phyloP scores from a whole-genome alignment of 2,888 invertebrate genomes.

The Mimumesa dahlbomi region DNA sequence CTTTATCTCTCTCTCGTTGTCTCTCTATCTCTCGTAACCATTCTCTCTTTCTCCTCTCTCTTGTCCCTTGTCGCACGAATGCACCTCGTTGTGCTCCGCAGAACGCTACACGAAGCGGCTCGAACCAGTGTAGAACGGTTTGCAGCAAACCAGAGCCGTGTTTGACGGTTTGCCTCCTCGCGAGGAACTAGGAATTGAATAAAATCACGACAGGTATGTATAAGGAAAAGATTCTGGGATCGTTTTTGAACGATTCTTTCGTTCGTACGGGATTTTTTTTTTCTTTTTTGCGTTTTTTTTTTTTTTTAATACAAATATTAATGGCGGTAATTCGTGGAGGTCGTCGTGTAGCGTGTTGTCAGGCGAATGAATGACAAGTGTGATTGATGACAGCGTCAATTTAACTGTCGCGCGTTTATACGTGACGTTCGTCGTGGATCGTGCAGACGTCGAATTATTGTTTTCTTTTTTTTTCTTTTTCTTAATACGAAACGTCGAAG shows the following conservation, averaged over 20 bases:
- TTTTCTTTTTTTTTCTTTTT: neutral
- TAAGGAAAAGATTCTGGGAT: neutral
- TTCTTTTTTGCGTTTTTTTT: too few relatives aligned
- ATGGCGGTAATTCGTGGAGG: neutral
- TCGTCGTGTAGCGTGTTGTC: neutral
- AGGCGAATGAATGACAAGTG: neutral
- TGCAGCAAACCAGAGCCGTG: slow-evolving; percentile 33
- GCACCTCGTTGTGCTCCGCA: slow-evolving; percentile 61
- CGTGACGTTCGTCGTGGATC: neutral
- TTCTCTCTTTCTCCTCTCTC: slow-evolving; percentile 51
- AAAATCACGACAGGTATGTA: slow-evolving; percentile 47
- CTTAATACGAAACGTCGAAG: neutral
- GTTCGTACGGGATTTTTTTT: too few relatives aligned
- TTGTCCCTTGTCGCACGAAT: slow-evolving; percentile 58
- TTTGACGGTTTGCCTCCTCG: slow-evolving; percentile 47
- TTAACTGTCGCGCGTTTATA: slow-evolving; percentile 22
- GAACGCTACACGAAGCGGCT: slow-evolving; percentile 70
- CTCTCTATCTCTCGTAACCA: slow-evolving; percentile 37
- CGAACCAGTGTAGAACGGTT: slow-evolving; percentile 66
- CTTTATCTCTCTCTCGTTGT: slow-evolving; percentile 12
- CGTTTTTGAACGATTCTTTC: neutral
- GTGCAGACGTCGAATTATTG: neutral
- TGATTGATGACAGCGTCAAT: slow-evolving; percentile 13
- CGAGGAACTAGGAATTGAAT: slow-evolving; percentile 54
- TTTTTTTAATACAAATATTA: neutral